Percentiles rank a stretch among this genome's conserved stretches.
These are phyloP conservation scores for Micromesistius poutassou DNA, from an alignment of 2,797 vertebrate genomes.

Conservation along the genomic window DNA sequence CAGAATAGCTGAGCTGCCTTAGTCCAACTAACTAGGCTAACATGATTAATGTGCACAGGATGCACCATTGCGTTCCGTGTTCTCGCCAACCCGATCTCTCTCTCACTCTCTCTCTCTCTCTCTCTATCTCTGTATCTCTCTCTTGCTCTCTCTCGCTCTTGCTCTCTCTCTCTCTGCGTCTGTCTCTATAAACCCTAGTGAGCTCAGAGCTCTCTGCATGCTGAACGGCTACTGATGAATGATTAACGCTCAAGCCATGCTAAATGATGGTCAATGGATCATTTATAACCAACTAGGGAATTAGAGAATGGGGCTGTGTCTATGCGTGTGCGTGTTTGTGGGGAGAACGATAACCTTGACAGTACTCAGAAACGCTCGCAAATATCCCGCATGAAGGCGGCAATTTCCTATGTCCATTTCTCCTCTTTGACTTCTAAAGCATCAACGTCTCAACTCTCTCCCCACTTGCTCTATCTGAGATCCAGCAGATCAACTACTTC, in stretches of 20 bases:
- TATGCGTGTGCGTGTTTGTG: background rate
- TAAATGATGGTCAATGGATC: constrained; percentile 69
- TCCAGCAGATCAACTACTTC: no score
- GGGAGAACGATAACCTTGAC: constrained; percentile 25
- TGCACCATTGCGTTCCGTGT: constrained; percentile 53
- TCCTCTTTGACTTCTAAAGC: constrained; percentile 5
- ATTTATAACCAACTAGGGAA: constrained; percentile 53
- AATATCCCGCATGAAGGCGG: background rate
- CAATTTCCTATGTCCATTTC: constrained; percentile 28
- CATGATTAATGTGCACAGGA: constrained; percentile 60
- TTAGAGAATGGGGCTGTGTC: constrained; percentile 9
- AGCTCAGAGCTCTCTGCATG: constrained; percentile 39
- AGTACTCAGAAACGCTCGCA: constrained; percentile 10
- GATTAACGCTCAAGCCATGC: constrained; percentile 59
- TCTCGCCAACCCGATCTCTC: constrained; percentile 36
- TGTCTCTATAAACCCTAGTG: constrained; percentile 6
- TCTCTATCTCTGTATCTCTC: no score
- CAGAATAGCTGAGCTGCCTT: constrained; percentile 36
- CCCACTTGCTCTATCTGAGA: constrained; percentile 2
- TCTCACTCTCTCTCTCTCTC: constrained; percentile 4
- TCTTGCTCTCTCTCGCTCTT: no score
- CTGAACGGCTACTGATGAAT: constrained; percentile 56
- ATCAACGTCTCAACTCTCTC: constrained; percentile 16
- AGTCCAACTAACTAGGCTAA: constrained; percentile 49
- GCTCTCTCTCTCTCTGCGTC: no score